Conservation (phyloP, 2,888 invertebrate genomes). For the Leptarthrus brevirostris region DNA sequence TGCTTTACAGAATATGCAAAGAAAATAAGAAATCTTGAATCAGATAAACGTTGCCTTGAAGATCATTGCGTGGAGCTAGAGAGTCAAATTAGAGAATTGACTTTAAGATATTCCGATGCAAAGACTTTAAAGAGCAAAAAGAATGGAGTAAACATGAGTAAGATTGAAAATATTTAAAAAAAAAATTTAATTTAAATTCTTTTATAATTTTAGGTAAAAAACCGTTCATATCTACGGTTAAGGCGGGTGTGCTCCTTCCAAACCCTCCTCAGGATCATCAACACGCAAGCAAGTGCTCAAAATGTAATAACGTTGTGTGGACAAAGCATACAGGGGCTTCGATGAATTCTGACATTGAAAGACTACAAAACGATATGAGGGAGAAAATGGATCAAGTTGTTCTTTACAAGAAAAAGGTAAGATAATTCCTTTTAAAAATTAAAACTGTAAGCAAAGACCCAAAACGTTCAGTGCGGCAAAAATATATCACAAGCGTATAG, state of each 20-base stretch:
- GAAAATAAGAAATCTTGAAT: conserved; percentile 69
- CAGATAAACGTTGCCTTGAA: conserved; percentile 68
- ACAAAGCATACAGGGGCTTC: conserved; percentile 59
- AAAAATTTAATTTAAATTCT: too few species aligned
- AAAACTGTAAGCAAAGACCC: too few species aligned
- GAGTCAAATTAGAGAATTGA: conserved; percentile 67
- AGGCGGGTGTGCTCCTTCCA: conserved; percentile 61
- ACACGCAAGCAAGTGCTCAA: conserved; percentile 60
- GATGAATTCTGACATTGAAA: conserved; percentile 64
- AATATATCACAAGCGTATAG: too few species aligned
- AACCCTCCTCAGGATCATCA: conserved; percentile 51
- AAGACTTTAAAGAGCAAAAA: conserved; percentile 60
- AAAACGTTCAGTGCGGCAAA: too few species aligned
- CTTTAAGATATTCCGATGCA: conserved; percentile 68
- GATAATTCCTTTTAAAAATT: too few species aligned
- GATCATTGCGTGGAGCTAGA: conserved; percentile 68
- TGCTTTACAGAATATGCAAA: conserved; percentile 67
- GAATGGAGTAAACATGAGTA: conserved; percentile 57
- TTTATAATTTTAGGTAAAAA: conserved; percentile 59
- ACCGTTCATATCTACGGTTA: conserved; percentile 65
- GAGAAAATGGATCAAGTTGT: conserved; percentile 67
- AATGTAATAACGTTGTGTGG: conserved; percentile 61
- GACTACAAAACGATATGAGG: conserved; percentile 66
- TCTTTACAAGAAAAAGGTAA: conserved; percentile 66
- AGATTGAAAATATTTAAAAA: conserved; percentile 4